phyloP scores from a whole-genome alignment of 2,113 vertebrate species.

The Larimichthys crocea region DNA sequence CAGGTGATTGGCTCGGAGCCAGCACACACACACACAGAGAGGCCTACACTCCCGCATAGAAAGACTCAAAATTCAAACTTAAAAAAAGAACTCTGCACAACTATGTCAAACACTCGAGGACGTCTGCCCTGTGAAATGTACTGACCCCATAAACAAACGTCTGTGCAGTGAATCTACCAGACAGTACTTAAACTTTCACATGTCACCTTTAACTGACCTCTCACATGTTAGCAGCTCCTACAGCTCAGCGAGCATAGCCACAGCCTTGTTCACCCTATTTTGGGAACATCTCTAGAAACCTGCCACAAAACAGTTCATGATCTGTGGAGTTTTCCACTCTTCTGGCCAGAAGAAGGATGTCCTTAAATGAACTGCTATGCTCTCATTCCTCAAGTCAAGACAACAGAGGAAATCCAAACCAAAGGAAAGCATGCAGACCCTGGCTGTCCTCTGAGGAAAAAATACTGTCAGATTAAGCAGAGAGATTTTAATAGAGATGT shows the following conservation, averaged over 20 bases:
- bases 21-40: conserved; percentile 40
- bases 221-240: conserved; percentile 55
- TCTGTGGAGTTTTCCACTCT: conserved; percentile 57
- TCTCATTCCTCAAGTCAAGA: conserved; percentile 36
- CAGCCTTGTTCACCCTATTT: conserved; percentile 47
- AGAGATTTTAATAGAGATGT: neutral
- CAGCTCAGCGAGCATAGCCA: conserved; percentile 20
- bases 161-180: neutral
- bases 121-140: neutral
- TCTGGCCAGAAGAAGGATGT: conserved; percentile 28
- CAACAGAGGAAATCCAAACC: conserved; percentile 20
- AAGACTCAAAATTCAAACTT: conserved; percentile 38
- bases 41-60: conserved; percentile 49
- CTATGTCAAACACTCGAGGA: neutral
- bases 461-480: conserved; percentile 6
- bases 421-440: conserved; percentile 13
- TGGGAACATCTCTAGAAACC: conserved; percentile 46
- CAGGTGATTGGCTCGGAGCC: conserved; percentile 82
- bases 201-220: conserved; percentile 86
- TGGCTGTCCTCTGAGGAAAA: conserved; percentile 18
- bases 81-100: conserved; percentile 34
- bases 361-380: conserved; percentile 52
- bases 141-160: conserved; percentile 4
- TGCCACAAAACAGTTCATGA: conserved; percentile 32
- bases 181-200: conserved; percentile 8